A percentile compares a stretch with the other conserved stretches of the same genome.
Evolutionary conservation across 2,888 invertebrate species (phyloP).

Genomic region (Diploptera punctata): DNA sequence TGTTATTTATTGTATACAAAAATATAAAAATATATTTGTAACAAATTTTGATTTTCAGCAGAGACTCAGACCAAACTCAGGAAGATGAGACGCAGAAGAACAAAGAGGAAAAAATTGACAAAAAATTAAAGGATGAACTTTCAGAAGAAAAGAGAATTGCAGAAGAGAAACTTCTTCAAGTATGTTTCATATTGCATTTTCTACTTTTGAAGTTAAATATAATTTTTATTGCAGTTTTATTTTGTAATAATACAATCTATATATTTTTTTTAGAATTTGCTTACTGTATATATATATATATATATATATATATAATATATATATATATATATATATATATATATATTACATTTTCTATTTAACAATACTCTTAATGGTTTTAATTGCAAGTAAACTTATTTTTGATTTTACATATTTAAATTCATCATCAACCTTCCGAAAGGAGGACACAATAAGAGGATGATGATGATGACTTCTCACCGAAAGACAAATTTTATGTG

Average conservation of each 20-base stretch:
- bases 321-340: background rate
- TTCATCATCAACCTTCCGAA: no score
- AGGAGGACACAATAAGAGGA: no score
- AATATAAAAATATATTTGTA: no score
- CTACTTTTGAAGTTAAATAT: background rate
- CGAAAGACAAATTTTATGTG: no score
- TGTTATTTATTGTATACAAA: slow-evolving; percentile 42
- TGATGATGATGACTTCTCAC: no score
- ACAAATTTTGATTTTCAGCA: no score
- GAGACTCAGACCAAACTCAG: slow-evolving; percentile 26
- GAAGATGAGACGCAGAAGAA: slow-evolving; percentile 54
- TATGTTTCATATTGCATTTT: background rate
- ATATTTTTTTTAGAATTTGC: background rate
- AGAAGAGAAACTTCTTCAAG: background rate
- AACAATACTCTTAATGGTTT: background rate
- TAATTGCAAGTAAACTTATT: no score
- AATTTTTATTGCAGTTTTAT: background rate
- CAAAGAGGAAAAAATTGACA: slow-evolving; percentile 57
- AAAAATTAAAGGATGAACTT: slow-evolving; percentile 59
- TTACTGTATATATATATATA: background rate
- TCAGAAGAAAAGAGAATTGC: slow-evolving; percentile 54
- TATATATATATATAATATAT: background rate
- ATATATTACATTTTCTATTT: background rate
- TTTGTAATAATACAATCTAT: background rate
- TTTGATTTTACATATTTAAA: no score